Evolutionary conservation across 2,797 vertebrate species (phyloP).

Genomic region (Pseudomugil gertrudae): DNA sequence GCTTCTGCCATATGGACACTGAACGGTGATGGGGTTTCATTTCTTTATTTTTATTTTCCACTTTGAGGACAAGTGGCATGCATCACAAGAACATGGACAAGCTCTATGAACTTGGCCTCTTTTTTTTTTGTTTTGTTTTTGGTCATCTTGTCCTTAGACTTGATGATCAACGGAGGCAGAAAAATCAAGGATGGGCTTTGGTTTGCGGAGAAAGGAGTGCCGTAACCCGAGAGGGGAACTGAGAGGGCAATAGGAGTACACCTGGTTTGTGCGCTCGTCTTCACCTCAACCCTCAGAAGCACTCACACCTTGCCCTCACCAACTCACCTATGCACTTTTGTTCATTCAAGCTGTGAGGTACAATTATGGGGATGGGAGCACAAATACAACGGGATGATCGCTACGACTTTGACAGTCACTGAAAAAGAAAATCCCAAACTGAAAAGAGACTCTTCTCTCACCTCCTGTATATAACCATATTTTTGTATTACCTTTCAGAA

Average conservation of each 20-base stretch:
- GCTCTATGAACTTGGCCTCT: constrained; percentile 57
- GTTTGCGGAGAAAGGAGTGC: constrained; percentile 63
- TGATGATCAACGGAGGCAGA: constrained; percentile 52
- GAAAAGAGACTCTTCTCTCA: constrained; percentile 79
- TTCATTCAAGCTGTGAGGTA: constrained; percentile 87
- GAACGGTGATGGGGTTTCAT: constrained; percentile 56
- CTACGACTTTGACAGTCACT: constrained; percentile 64
- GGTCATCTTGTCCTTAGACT: constrained; percentile 54
- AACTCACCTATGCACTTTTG: constrained; percentile 88
- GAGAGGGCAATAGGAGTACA: constrained; percentile 48
- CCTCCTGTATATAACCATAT: constrained; percentile 81
- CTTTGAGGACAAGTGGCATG: constrained; percentile 60
- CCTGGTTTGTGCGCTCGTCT: constrained; percentile 50
- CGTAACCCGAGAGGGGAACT: constrained; percentile 58
- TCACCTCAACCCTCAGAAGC: constrained; percentile 63
- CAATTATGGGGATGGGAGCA: constrained; percentile 80
- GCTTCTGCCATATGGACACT: constrained; percentile 80
- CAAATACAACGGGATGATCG: constrained; percentile 76
- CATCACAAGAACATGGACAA: constrained; percentile 60
- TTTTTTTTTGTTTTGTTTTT: background rate
- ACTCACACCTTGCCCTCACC: constrained; percentile 77
- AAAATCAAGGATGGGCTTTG: constrained; percentile 67
- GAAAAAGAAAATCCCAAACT: constrained; percentile 74
- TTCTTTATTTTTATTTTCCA: constrained; percentile 10
- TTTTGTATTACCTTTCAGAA: constrained; percentile 80